phyloP scores from a whole-genome alignment of 1,140 invertebrate species.

The Coboldia fuscipes region DNA sequence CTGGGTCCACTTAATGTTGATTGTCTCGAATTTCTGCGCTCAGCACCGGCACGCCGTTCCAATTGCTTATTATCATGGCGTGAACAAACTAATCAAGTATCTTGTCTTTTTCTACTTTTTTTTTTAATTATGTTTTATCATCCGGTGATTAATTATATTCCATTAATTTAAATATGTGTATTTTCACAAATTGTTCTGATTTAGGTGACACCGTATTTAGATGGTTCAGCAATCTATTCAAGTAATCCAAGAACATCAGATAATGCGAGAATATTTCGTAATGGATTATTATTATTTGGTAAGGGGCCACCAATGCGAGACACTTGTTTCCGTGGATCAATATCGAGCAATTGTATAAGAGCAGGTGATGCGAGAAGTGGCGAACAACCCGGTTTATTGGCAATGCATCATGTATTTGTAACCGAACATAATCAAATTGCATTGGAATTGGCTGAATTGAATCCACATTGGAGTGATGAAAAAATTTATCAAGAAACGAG shows the following conservation, averaged over 20 bases:
- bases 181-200: too few relatives aligned
- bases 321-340: conserved; percentile 39
- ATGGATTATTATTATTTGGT: conserved; percentile 48
- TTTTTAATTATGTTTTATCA: too few relatives aligned
- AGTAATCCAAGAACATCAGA: conserved; percentile 58
- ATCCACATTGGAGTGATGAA: conserved; percentile 74
- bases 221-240: conserved; percentile 81
- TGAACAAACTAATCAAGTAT: conserved; percentile 51
- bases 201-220: conserved; percentile 81
- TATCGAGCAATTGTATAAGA: conserved; percentile 43
- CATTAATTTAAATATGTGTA: too few relatives aligned
- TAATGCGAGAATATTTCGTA: conserved; percentile 43
- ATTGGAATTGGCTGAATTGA: conserved; percentile 45
- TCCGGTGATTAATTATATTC: too few relatives aligned
- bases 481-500: conserved; percentile 70
- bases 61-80: conserved; percentile 47
- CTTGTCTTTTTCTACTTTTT: too few relatives aligned
- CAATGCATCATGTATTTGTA: conserved; percentile 72
- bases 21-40: conserved; percentile 53
- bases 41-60: conserved; percentile 42
- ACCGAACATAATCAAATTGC: conserved; percentile 81
- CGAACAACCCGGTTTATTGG: conserved; percentile 70
- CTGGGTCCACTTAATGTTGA: conserved; percentile 40
- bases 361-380: conserved; percentile 62
- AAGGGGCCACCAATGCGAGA: conserved; percentile 33